A percentile compares a stretch with the other conserved stretches of the same genome.
phyloP scores from a whole-genome alignment of 2,113 vertebrate genomes.

The Tenrec ecaudatus region DNA sequence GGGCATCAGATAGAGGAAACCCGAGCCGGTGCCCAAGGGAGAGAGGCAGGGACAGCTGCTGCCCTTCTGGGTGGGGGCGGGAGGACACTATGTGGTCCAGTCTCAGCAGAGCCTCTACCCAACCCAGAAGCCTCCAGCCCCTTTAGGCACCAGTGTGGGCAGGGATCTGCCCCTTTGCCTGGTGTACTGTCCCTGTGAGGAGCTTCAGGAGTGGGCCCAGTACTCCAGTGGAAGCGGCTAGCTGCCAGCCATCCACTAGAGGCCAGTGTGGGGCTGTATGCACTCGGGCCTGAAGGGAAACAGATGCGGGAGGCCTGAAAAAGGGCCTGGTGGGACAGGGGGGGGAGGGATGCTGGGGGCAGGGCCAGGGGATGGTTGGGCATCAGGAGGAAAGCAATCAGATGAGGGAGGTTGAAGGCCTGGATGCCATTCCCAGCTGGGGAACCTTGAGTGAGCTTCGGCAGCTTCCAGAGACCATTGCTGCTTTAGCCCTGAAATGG shows the following conservation, averaged over 20 bases:
- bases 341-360: no score
- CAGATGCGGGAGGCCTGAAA: neutral
- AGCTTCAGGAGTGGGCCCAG: neutral
- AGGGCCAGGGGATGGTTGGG: no score
- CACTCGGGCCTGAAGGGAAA: neutral
- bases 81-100: neutral
- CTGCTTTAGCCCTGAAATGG: neutral
- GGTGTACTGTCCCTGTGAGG: neutral
- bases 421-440: neutral
- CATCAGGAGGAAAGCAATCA: neutral
- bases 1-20: slow-evolving; percentile 37
- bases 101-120: neutral
- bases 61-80: neutral
- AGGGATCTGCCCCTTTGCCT: neutral
- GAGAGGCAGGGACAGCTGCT: slow-evolving; percentile 66
- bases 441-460: neutral
- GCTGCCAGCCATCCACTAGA: neutral
- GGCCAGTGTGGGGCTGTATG: slow-evolving; percentile 36
- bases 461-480: neutral
- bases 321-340: neutral
- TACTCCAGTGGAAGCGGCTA: neutral
- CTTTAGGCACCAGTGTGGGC: neutral
- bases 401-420: neutral
- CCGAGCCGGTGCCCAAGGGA: neutral
- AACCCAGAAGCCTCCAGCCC: neutral